These are phyloP conservation scores for Cacoxenus indagator DNA, from an alignment of 2,888 invertebrate genomes.

Conservation along the genomic window DNA sequence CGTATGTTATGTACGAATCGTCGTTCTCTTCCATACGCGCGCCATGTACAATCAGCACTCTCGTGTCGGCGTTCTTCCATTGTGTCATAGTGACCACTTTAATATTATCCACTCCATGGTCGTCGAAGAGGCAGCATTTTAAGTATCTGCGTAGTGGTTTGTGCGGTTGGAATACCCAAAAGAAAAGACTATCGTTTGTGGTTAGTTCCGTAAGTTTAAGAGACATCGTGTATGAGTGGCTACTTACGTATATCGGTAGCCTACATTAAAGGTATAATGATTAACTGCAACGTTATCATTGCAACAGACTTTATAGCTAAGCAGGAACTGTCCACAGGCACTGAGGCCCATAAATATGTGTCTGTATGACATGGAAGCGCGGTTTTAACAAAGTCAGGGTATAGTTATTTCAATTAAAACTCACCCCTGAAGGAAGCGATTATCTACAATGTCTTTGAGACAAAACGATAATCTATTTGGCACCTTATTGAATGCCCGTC, in stretches of 20 bases:
- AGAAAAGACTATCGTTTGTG: constrained; percentile 60
- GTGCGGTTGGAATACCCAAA: constrained; percentile 71
- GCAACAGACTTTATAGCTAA: constrained; percentile 83
- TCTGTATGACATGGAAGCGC: constrained; percentile 71
- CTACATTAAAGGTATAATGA: constrained; percentile 74
- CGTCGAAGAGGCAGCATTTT: constrained; percentile 75
- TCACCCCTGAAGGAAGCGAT: constrained; percentile 72
- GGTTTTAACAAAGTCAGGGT: not conserved
- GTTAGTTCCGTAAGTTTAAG: not conserved
- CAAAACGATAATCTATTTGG: constrained; percentile 75
- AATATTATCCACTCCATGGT: constrained; percentile 75
- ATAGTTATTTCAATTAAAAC: constrained; percentile 7
- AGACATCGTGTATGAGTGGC: not conserved
- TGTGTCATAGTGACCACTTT: constrained; percentile 77
- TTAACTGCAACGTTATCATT: constrained; percentile 73
- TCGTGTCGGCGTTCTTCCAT: constrained; percentile 75
- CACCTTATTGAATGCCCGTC: constrained; percentile 72
- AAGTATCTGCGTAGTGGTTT: constrained; percentile 70
- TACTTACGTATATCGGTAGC: constrained; percentile 77
- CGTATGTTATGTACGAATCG: constrained; percentile 70
- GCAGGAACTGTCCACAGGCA: constrained; percentile 92
- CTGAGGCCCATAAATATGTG: constrained; percentile 96
- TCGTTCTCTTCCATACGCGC: constrained; percentile 69
- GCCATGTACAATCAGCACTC: constrained; percentile 75
- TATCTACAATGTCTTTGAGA: constrained; percentile 76